Conservation (phyloP, 2,888 invertebrate genomes). For the Troglohyphantes excavatus region DNA sequence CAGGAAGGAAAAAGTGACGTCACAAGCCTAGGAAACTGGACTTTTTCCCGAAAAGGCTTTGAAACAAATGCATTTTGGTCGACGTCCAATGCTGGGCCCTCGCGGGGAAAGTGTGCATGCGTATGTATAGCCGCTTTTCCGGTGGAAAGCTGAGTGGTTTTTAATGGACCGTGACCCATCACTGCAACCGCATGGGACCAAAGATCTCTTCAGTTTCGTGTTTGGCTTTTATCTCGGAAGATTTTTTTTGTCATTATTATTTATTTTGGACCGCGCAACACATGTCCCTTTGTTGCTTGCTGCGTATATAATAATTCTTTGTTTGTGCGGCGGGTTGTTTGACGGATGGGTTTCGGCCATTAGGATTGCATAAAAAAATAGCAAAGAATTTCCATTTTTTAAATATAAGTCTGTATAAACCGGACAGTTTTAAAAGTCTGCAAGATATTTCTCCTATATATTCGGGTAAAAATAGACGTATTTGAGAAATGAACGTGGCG, state of each 20-base stretch:
- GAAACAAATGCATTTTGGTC: constrained; percentile 64
- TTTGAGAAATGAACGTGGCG: no score
- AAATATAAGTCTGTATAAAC: not conserved
- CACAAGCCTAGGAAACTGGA: constrained; percentile 62
- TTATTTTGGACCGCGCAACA: constrained; percentile 58
- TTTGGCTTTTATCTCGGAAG: constrained; percentile 46
- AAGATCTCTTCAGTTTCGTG: constrained; percentile 33
- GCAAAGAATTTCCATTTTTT: not conserved
- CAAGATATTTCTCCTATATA: no score
- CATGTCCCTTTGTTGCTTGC: constrained; percentile 38
- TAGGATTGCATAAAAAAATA: not conserved
- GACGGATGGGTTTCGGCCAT: not conserved
- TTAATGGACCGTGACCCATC: no score
- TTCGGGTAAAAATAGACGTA: no score
- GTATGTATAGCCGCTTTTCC: constrained; percentile 40
- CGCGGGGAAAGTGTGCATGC: constrained; percentile 42
- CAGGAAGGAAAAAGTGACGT: constrained; percentile 55
- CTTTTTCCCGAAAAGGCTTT: constrained; percentile 47
- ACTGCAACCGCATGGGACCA: constrained; percentile 54
- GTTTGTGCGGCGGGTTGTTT: not conserved
- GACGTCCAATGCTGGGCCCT: constrained; percentile 60
- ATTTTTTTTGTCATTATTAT: constrained; percentile 30
- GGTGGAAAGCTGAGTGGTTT: constrained; percentile 53
- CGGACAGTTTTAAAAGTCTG: no score
- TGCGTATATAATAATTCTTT: constrained; percentile 3